These are phyloP conservation scores for Toxostoma redivivum DNA, from an alignment of 2,113 vertebrate species.

Conservation along the genomic window DNA sequence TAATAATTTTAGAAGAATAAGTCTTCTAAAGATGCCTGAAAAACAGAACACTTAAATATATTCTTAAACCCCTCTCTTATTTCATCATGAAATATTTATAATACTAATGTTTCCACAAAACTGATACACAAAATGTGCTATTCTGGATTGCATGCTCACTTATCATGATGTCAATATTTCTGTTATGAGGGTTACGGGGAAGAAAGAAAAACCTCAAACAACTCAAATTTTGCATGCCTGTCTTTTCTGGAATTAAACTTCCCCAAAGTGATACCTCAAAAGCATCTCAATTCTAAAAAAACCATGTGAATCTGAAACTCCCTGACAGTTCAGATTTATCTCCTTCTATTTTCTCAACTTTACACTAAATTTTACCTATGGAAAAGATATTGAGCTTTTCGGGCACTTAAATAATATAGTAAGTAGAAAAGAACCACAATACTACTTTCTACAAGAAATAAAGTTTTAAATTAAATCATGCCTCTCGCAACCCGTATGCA, in stretches of 20 bases:
- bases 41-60: neutral
- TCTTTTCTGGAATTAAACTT: neutral
- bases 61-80: neutral
- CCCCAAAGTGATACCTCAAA: neutral
- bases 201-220: neutral
- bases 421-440: neutral
- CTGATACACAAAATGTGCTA: neutral
- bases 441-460: neutral
- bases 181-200: fast-evolving
- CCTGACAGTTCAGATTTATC: neutral
- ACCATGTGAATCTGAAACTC: fast-evolving
- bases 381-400: neutral
- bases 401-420: neutral
- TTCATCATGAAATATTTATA: neutral
- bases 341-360: neutral
- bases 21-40: neutral
- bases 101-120: neutral
- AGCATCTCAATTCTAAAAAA: neutral
- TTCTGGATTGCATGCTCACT: neutral
- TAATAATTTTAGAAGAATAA: neutral
- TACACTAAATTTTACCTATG: neutral
- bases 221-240: neutral
- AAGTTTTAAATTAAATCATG: neutral
- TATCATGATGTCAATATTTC: neutral
- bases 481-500: neutral